These are phyloP conservation scores for Colostygia pectinataria DNA, from an alignment of 2,888 invertebrate species.

Conservation along the genomic window DNA sequence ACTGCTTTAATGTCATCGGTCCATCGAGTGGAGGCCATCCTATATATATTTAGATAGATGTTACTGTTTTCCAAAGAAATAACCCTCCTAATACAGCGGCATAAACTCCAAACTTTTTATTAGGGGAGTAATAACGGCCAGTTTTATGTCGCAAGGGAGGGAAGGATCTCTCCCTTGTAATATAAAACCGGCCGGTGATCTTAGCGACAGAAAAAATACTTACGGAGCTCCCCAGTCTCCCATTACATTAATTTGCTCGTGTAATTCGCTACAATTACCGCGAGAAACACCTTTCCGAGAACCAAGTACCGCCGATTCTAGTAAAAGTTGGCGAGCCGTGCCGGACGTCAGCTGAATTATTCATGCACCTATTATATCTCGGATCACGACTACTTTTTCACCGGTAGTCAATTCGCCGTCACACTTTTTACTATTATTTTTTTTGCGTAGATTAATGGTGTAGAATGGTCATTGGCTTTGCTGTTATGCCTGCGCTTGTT, in stretches of 20 bases:
- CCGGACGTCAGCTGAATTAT: constrained; percentile 62
- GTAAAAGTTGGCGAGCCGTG: constrained; percentile 61
- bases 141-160: too few relatives aligned
- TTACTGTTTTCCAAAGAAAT: too few relatives aligned
- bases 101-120: too few relatives aligned
- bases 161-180: too few relatives aligned
- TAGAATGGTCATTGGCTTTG: constrained; percentile 43
- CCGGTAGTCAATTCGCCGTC: constrained; percentile 36
- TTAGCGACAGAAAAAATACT: constrained; percentile 9
- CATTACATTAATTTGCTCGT: constrained; percentile 19
- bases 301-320: constrained; percentile 33
- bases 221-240: not conserved
- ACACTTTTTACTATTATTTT: constrained; percentile 32
- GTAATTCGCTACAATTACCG: constrained; percentile 26
- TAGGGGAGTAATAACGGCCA: too few relatives aligned
- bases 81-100: too few relatives aligned
- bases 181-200: too few relatives aligned
- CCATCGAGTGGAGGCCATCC: too few relatives aligned
- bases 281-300: constrained; percentile 30
- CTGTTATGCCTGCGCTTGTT: constrained; percentile 32
- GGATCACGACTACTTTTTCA: constrained; percentile 52
- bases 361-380: constrained; percentile 65
- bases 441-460: constrained; percentile 37
- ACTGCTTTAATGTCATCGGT: too few relatives aligned
- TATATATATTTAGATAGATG: too few relatives aligned